Evolutionary conservation across 2,888 invertebrate genomes (phyloP).

Genomic region (Lasius platythorax): DNA sequence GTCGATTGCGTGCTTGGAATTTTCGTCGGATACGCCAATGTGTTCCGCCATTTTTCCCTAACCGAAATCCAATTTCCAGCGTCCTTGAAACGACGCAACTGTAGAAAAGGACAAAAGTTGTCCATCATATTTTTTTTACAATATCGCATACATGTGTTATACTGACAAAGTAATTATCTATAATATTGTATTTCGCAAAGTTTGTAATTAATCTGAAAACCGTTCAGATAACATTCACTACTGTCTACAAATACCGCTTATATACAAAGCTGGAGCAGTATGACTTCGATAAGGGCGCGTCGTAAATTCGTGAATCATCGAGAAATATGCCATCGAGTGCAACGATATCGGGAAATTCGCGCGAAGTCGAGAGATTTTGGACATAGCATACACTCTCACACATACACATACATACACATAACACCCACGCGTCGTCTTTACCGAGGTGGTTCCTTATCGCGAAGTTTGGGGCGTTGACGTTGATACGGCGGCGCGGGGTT

Average conservation of each 20-base stretch:
- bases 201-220: neutral
- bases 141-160: neutral
- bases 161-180: neutral
- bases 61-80: constrained; percentile 62
- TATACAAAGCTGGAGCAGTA: neutral
- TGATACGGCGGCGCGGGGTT: constrained; percentile 66
- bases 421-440: constrained; percentile 61
- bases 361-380: neutral
- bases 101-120: neutral
- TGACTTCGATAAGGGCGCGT: neutral
- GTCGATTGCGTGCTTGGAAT: constrained; percentile 73
- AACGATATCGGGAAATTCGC: constrained; percentile 17
- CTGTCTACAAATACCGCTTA: neutral
- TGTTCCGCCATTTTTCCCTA: constrained; percentile 47
- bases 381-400: neutral
- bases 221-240: neutral
- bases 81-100: neutral
- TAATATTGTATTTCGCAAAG: neutral
- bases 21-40: constrained; percentile 31
- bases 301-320: constrained; percentile 11
- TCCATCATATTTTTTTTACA: neutral
- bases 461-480: constrained; percentile 71
- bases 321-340: neutral
- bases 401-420: neutral
- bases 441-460: constrained; percentile 66